These are phyloP conservation scores for Oxygymnocypris stewartii DNA, from an alignment of 2,113 vertebrate genomes.

Conservation along the genomic window DNA sequence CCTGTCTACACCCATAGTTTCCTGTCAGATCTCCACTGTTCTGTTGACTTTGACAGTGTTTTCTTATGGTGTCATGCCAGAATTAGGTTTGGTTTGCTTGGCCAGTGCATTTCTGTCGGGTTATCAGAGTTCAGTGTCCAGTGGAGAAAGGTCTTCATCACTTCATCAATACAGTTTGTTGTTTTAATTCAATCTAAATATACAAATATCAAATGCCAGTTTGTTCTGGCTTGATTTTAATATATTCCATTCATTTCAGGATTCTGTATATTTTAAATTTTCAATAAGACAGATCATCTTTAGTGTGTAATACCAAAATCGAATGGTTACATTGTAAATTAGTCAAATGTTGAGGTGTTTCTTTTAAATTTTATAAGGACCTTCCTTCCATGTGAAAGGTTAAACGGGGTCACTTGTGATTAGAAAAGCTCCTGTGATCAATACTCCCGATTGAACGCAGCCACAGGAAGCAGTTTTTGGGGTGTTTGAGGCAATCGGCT, in stretches of 20 bases:
- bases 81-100: slow-evolving; percentile 1
- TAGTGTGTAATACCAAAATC: neutral
- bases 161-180: neutral
- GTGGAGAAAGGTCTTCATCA: slow-evolving; percentile 58
- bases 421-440: slow-evolving; percentile 41
- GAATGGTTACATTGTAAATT: slow-evolving; percentile 9
- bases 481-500: neutral
- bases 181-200: neutral
- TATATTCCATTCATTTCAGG: neutral
- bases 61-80: slow-evolving; percentile 28
- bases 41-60: slow-evolving; percentile 68
- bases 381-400: slow-evolving; percentile 25
- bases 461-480: slow-evolving; percentile 12
- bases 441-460: slow-evolving; percentile 58
- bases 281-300: neutral
- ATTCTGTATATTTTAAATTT: neutral
- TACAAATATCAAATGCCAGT: neutral
- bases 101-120: slow-evolving; percentile 6
- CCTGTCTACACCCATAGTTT: slow-evolving; percentile 75
- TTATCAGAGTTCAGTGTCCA: neutral
- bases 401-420: neutral
- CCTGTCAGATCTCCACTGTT: slow-evolving; percentile 70
- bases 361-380: slow-evolving; percentile 1
- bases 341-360: neutral
- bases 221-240: neutral